Evolutionary conservation across 2,888 invertebrate species (phyloP).

Genomic region (Sesamia inferens): DNA sequence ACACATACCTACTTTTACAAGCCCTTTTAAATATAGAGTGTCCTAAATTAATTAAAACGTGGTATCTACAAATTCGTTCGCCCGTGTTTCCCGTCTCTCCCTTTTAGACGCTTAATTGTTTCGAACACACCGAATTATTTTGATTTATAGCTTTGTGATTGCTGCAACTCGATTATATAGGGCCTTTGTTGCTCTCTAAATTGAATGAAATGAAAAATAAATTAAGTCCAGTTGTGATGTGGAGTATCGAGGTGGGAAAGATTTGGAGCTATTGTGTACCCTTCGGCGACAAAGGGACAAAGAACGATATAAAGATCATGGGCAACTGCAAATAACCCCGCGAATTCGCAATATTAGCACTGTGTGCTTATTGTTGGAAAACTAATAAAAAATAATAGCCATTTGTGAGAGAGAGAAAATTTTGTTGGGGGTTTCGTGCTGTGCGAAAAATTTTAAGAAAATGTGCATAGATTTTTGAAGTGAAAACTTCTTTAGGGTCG

Average conservation of each 20-base stretch:
- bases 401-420: not conserved
- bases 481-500: too few relatives aligned
- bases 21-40: conserved; percentile 47
- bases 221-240: conserved; percentile 79
- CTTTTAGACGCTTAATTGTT: conserved; percentile 85
- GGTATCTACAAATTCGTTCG: conserved; percentile 56
- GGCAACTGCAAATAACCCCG: conserved; percentile 43
- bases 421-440: conserved; percentile 5
- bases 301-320: conserved; percentile 46
- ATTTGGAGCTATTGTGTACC: conserved; percentile 68
- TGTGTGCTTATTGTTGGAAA: conserved; percentile 34
- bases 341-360: conserved; percentile 46
- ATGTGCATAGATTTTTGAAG: not conserved
- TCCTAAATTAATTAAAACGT: conserved; percentile 64
- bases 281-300: conserved; percentile 54
- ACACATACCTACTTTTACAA: conserved; percentile 15
- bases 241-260: conserved; percentile 68
- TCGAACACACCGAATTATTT: conserved; percentile 86
- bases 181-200: conserved; percentile 81
- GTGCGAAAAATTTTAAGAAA: not conserved
- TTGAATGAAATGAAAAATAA: conserved; percentile 88
- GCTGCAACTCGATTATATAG: conserved; percentile 87
- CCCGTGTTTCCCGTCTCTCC: conserved; percentile 73
- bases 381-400: conserved; percentile 34
- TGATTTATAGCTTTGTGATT: conserved; percentile 89